Evolutionary conservation across 1,140 invertebrate genomes (phyloP).

Genomic region (Melitaea cinxia): DNA sequence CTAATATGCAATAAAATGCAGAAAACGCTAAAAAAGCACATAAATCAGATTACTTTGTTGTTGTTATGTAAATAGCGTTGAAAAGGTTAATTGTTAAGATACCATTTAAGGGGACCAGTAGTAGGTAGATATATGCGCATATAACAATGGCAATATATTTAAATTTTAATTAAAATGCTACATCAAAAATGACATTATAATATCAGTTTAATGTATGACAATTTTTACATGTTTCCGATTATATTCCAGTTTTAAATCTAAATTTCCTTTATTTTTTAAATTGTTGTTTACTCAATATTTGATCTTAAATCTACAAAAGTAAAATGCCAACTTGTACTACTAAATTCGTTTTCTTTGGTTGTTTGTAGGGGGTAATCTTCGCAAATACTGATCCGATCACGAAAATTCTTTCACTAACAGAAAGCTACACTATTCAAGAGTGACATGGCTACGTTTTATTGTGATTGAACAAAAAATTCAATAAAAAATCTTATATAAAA

Average conservation of each 20-base stretch:
- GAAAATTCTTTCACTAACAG: too few relatives aligned
- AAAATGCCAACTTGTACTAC: too few relatives aligned
- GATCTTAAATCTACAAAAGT: too few relatives aligned
- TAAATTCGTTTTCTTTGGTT: too few relatives aligned
- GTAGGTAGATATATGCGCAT: not conserved
- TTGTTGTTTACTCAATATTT: too few relatives aligned
- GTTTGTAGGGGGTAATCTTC: too few relatives aligned
- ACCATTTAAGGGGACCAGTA: not conserved
- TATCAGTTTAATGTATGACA: not conserved
- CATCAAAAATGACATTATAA: not conserved
- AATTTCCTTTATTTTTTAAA: too few relatives aligned
- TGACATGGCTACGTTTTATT: too few relatives aligned
- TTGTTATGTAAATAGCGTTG: constrained; percentile 6
- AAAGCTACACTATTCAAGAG: too few relatives aligned
- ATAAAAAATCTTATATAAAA: too few relatives aligned
- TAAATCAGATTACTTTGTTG: not conserved
- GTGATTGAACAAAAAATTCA: too few relatives aligned
- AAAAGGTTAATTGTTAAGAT: constrained; percentile 5
- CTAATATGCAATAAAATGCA: constrained; percentile 5
- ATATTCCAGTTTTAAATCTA: not conserved
- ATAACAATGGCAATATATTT: constrained; percentile 1
- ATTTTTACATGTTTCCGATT: not conserved
- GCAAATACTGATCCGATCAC: too few relatives aligned
- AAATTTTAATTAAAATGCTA: constrained; percentile 8
- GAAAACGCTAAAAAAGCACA: not conserved